Percentiles rank a stretch among this genome's conserved stretches.
Conservation (phyloP, 2,113 vertebrate genomes). For the Bostrychus sinensis region DNA sequence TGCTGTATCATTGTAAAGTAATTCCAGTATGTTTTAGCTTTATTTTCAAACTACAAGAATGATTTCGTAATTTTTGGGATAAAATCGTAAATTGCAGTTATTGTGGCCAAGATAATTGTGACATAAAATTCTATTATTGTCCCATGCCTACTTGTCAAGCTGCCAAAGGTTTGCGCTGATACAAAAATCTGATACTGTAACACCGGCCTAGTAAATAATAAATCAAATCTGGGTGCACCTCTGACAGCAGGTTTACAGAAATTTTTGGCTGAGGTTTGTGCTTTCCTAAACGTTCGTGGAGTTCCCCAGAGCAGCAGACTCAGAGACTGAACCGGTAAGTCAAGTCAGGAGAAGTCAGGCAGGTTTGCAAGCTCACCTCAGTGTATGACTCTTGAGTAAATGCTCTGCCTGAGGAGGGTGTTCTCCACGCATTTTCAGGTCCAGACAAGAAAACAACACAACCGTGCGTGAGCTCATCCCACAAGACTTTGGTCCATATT, state of each 20-base stretch:
- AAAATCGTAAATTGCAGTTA: no score
- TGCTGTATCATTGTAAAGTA: no score
- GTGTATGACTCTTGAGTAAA: constrained; percentile 4
- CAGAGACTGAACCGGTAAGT: constrained; percentile 52
- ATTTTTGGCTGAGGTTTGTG: neutral
- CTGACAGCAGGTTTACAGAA: neutral
- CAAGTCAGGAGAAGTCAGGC: constrained; percentile 60
- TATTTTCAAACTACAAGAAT: no score
- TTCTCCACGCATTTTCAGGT: constrained; percentile 49
- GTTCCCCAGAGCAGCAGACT: constrained; percentile 7
- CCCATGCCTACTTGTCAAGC: no score
- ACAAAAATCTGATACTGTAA: no score
- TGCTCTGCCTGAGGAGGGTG: constrained; percentile 33
- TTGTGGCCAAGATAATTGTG: no score
- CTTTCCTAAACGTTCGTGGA: neutral
- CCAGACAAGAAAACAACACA: constrained; percentile 52
- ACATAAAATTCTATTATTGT: no score
- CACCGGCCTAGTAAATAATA: no score
- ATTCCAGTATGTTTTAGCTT: no score
- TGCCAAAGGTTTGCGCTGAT: no score
- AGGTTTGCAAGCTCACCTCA: constrained; percentile 55
- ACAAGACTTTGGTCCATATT: constrained; percentile 39
- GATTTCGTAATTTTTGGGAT: no score
- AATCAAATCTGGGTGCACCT: no score
- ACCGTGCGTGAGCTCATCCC: constrained; percentile 50